Conservation (phyloP, 1,140 invertebrate genomes). For the Laupala kohalensis region DNA sequence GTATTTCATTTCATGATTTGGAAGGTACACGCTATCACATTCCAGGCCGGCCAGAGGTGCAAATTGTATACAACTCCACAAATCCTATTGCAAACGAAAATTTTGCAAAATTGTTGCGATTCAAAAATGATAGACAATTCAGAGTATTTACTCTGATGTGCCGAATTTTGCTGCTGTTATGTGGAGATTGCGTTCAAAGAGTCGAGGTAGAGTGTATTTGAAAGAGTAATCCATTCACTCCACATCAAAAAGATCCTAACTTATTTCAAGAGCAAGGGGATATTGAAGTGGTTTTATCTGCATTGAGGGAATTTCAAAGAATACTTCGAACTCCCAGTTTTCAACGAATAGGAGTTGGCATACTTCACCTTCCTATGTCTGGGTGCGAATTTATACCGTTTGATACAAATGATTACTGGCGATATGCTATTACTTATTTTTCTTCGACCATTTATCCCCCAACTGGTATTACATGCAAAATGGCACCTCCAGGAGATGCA, state of each 20-base stretch:
- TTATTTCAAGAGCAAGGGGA: neutral
- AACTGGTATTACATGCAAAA: constrained; percentile 32
- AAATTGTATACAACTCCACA: neutral
- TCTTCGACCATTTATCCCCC: constrained; percentile 36
- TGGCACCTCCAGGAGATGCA: constrained; percentile 14
- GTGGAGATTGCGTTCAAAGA: neutral
- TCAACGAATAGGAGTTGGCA: neutral
- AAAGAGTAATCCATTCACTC: neutral
- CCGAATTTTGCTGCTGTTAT: neutral
- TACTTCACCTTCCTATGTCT: constrained; percentile 13
- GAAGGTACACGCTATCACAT: neutral
- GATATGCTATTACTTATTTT: constrained; percentile 22
- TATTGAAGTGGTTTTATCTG: neutral
- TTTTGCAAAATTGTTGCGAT: no score
- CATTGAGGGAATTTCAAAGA: neutral
- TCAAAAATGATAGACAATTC: neutral
- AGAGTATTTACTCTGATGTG: no score
- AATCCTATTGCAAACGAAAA: neutral
- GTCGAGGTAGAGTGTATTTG: neutral
- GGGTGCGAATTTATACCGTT: constrained; percentile 20
- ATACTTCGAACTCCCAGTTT: neutral
- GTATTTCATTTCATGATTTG: neutral
- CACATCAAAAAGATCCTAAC: neutral
- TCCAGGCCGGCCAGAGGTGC: neutral
- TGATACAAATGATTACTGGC: constrained; percentile 24